These are phyloP conservation scores for Halcyon senegalensis DNA, from an alignment of 2,113 vertebrate species.

Conservation along the genomic window DNA sequence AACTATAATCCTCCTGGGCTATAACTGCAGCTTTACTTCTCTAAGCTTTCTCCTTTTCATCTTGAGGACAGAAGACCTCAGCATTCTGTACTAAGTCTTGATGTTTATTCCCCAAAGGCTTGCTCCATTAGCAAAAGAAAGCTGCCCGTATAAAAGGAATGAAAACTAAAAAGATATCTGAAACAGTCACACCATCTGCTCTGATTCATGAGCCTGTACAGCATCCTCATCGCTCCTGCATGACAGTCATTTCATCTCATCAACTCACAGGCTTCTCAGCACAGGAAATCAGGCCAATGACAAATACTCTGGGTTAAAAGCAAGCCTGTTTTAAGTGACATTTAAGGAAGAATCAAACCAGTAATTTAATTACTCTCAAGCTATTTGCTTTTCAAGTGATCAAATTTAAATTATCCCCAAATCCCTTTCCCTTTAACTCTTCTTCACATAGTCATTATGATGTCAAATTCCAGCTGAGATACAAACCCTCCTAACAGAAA, in stretches of 20 bases:
- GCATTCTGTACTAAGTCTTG: background rate
- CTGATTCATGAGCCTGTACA: conserved; percentile 27
- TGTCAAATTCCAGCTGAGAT: conserved; percentile 42
- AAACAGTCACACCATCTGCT: conserved; percentile 61
- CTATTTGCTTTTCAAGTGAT: background rate
- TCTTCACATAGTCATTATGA: background rate
- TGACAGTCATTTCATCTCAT: conserved; percentile 37
- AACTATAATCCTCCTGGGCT: conserved; percentile 36
- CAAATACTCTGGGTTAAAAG: conserved; percentile 3
- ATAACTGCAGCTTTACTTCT: conserved; percentile 25
- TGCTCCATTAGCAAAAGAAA: conserved; percentile 8
- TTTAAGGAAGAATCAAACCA: conserved; percentile 16
- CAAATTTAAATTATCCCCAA: background rate
- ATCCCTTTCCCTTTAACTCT: background rate
- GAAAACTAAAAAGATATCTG: conserved; percentile 10
- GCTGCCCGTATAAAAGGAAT: background rate
- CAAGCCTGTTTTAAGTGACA: conserved; percentile 3
- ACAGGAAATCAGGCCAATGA: background rate
- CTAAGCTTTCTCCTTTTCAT: conserved; percentile 16
- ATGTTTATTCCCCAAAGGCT: background rate
- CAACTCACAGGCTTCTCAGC: conserved; percentile 11
- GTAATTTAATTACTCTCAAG: background rate
- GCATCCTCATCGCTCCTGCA: background rate
- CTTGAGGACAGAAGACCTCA: background rate
- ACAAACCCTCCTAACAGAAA: conserved; percentile 4